Evolutionary conservation across 1,140 invertebrate genomes (phyloP), one percentile per base, ranked within the genome.

Genomic region (Leptonema lineaticorne): DNA sequence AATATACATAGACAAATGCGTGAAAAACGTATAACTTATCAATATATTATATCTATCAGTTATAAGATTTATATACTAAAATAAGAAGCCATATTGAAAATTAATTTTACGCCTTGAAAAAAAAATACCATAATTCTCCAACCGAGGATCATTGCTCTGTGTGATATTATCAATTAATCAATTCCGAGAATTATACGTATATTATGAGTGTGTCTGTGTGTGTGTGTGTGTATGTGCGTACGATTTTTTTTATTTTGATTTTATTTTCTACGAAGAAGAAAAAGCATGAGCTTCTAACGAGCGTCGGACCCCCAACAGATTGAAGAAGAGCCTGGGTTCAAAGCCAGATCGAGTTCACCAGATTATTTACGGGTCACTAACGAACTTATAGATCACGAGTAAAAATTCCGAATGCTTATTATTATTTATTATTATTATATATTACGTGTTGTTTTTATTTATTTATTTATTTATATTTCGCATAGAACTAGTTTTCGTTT

Each of bases 331-430:
- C 20, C 50, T 26, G 50, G 50, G 50, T 53, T 53, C 50, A 53
- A 22, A 26, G 20, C 24, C 8, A 53, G 50, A 53, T 53, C 27
- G 50, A 53, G 50, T 53, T 53, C 50, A 53, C 50, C 50, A 53
- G 50, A 53, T 53, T 53, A 53, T 53, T 53, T 53, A 53, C 50
- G 50, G 50, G 50, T 53, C 50, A 53, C 50, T 53, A 53, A 53
- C 50, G 50, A 53, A 53, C 50, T 53, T 53, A 53, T 53, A 53
- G 50, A 53, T 53, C 50, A 53, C 50, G 50, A 53, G 50, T 53
- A 53, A 20, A 24, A 53, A 53, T 53, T 53, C 50, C 50, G 50
- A 53, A 14, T 53, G 50, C 50, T 24, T 24, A 11, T 24, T 53
- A 26, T 53, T 41, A 41, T 11, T 41, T 41, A 14, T 14, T 16